Evolutionary conservation across 2,797 vertebrate species (phyloP).

Genomic region (Sebastolobus altivelis): DNA sequence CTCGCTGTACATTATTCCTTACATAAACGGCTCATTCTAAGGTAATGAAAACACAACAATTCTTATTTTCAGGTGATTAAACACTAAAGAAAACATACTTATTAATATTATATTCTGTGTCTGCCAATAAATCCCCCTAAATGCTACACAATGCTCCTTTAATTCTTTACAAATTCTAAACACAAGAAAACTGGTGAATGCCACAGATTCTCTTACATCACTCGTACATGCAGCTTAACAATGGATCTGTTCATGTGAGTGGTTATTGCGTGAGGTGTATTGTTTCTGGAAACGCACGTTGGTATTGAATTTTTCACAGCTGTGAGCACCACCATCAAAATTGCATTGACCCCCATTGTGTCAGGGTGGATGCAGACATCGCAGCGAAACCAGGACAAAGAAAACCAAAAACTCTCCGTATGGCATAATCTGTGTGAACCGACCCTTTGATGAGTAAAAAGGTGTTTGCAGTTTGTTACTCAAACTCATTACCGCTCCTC

Average conservation of each 20-base stretch:
- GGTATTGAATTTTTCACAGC: neutral
- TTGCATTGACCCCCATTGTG: neutral
- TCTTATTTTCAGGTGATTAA: no score
- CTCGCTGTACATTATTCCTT: no score
- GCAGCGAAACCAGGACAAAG: constrained; percentile 7
- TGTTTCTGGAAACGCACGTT: neutral
- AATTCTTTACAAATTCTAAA: no score
- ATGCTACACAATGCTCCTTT: no score
- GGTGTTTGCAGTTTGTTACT: constrained; percentile 26
- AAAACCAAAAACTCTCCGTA: neutral
- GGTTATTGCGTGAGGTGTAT: neutral
- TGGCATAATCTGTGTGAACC: neutral
- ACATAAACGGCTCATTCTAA: no score
- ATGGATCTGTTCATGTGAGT: neutral
- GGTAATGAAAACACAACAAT: no score
- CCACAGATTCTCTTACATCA: neutral
- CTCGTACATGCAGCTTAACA: neutral
- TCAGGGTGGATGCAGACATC: neutral
- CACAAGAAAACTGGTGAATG: neutral
- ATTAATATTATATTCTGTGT: no score
- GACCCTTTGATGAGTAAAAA: constrained; percentile 4
- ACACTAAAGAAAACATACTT: no score
- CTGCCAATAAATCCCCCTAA: no score
- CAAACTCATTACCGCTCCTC: constrained; percentile 18
- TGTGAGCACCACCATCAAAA: neutral